Percentiles rank a stretch among this genome's conserved stretches.
These are phyloP conservation scores for Phania funesta DNA, from an alignment of 2,888 invertebrate genomes.

Conservation along the genomic window DNA sequence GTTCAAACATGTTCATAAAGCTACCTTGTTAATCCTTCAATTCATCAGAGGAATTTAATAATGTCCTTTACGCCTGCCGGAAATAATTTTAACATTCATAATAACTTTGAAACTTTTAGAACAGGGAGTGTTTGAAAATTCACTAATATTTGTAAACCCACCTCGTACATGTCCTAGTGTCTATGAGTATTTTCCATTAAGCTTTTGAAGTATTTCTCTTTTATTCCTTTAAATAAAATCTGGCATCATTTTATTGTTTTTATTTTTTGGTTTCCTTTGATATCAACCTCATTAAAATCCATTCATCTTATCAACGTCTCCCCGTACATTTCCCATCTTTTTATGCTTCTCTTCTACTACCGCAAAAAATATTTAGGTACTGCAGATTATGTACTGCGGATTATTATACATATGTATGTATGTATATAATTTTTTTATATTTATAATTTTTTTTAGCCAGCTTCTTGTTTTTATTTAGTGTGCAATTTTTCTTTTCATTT, in stretches of 20 bases:
- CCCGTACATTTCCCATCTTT: constrained; percentile 2
- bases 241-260: constrained; percentile 44
- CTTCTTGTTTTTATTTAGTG: constrained; percentile 30
- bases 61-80: no score
- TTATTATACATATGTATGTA: constrained; percentile 31
- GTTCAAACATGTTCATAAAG: no score
- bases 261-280: constrained; percentile 48
- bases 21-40: no score
- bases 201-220: constrained; percentile 32
- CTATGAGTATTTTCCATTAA: constrained; percentile 36
- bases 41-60: no score
- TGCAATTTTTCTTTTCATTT: constrained; percentile 23
- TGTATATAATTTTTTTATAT: not conserved
- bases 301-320: constrained; percentile 57
- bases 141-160: no score
- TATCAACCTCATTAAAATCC: constrained; percentile 57
- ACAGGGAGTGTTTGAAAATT: no score
- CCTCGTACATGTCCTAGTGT: not conserved
- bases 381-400: constrained; percentile 40
- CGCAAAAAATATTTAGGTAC: constrained; percentile 21
- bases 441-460: not conserved
- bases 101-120: no score
- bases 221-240: constrained; percentile 19
- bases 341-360: not conserved
- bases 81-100: no score